A percentile compares a stretch with the other conserved stretches of the same genome.
These are phyloP conservation scores for Xenopus laevis DNA, from an alignment of 2,113 vertebrate species.

Conservation along the genomic window DNA sequence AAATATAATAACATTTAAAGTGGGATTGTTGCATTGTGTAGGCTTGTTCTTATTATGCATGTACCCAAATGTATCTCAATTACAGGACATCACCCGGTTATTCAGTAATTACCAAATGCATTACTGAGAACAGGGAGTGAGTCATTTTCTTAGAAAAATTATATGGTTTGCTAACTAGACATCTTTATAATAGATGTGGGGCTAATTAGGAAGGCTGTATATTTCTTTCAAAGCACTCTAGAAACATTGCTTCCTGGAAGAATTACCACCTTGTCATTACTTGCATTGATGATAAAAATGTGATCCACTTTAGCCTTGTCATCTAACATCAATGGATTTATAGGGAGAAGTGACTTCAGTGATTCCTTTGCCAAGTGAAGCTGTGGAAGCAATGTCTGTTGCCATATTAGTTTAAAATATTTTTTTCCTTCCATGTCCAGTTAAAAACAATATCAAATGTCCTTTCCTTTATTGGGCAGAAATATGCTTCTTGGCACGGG, in stretches of 20 bases:
- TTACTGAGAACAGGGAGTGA: constrained; percentile 7
- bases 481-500: too few relatives aligned
- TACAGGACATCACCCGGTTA: constrained; percentile 7
- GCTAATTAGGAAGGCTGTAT: constrained; percentile 11
- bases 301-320: constrained; percentile 9
- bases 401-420: background rate
- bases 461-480: too few relatives aligned
- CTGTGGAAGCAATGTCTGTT: too few relatives aligned
- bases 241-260: constrained; percentile 39
- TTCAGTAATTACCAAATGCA: constrained; percentile 13
- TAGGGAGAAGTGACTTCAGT: too few relatives aligned
- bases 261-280: constrained; percentile 40
- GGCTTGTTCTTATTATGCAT: background rate
- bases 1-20: background rate
- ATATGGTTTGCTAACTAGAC: background rate
- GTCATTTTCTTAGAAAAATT: constrained; percentile 40
- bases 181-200: constrained; percentile 31
- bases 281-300: constrained; percentile 31
- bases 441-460: too few relatives aligned
- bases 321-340: background rate
- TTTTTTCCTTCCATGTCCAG: background rate
- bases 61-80: background rate
- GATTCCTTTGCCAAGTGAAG: too few relatives aligned
- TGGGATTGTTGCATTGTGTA: background rate
- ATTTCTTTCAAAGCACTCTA: background rate